Conservation (phyloP, 92 coral and sea anemone genomes). For the Porites lobata region DNA sequence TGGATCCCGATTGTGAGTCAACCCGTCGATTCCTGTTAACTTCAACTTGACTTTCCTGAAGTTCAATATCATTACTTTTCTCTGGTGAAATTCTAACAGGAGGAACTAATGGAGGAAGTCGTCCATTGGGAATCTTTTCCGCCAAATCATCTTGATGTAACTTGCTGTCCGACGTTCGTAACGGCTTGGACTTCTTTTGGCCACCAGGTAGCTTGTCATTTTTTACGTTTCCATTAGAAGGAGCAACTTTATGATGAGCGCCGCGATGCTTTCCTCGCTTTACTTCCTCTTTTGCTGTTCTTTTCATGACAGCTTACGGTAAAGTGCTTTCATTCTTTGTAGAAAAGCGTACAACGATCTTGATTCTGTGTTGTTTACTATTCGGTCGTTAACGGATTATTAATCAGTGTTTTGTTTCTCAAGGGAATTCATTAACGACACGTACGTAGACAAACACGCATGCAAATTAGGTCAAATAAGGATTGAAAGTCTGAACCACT, state of each 20-base stretch:
- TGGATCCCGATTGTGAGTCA: neutral
- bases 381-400: slow-evolving; percentile 13
- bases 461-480: no score
- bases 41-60: neutral
- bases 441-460: no score
- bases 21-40: neutral
- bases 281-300: slow-evolving; percentile 16
- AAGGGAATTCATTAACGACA: neutral
- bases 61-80: slow-evolving; percentile 4
- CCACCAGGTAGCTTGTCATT: neutral
- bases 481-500: no score
- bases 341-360: neutral
- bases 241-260: slow-evolving; percentile 19
- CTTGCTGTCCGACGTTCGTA: neutral
- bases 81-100: neutral
- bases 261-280: slow-evolving; percentile 25
- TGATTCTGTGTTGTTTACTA: neutral
- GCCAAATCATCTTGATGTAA: neutral
- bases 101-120: slow-evolving; percentile 36
- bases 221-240: neutral
- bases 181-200: neutral
- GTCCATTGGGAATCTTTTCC: neutral
- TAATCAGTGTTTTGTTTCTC: neutral
- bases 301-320: slow-evolving; percentile 1
- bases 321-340: no score